Evolutionary conservation across 2,113 vertebrate species (phyloP).

Genomic region (Pedionomus torquatus): DNA sequence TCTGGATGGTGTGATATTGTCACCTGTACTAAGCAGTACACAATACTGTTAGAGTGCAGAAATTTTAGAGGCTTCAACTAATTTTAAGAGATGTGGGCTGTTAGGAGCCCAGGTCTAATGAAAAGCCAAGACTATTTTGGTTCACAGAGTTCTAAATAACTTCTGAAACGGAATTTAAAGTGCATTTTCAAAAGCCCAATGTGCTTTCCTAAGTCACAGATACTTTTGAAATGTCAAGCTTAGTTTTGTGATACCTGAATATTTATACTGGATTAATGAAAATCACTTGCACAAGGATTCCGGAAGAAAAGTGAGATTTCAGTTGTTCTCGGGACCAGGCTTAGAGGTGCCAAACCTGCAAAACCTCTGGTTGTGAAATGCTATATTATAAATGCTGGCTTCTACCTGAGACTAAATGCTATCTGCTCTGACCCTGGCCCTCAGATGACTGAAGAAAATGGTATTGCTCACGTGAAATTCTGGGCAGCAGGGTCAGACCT

Average conservation of each 20-base stretch:
- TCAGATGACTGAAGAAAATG: not conserved
- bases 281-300: not conserved
- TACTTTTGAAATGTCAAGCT: not conserved
- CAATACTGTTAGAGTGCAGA: not conserved
- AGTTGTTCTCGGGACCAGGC: not conserved
- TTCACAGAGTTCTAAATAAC: not conserved
- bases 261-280: not conserved
- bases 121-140: not conserved
- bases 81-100: not conserved
- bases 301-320: not conserved
- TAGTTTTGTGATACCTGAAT: not conserved
- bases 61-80: not conserved
- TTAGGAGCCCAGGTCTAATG: not conserved
- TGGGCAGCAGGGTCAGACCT: not conserved
- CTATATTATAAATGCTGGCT: not conserved
- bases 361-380: not conserved
- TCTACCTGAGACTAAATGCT: not conserved
- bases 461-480: not conserved
- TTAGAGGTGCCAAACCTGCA: not conserved
- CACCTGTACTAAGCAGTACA: not conserved
- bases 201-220: not conserved
- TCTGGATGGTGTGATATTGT: not conserved
- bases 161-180: not conserved
- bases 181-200: not conserved
- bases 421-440: not conserved